These are phyloP conservation scores for Pomatostomus ruficeps DNA, from an alignment of 2,113 vertebrate species.

Conservation along the genomic window DNA sequence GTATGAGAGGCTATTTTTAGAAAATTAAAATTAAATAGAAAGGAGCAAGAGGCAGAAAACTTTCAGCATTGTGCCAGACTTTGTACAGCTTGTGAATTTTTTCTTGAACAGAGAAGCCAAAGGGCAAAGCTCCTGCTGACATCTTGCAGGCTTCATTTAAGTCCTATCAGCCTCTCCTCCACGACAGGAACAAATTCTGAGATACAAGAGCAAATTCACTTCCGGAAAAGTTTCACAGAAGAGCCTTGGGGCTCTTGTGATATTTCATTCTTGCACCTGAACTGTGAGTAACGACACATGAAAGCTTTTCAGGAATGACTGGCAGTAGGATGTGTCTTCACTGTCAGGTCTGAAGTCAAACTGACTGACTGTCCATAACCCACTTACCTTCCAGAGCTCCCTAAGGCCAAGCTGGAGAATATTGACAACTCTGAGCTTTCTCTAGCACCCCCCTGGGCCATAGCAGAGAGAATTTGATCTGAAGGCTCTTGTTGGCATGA, in stretches of 20 bases:
- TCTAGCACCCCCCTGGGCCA: not conserved
- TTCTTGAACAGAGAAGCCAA: not conserved
- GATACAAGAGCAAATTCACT: not conserved
- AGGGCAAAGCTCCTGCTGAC: not conserved
- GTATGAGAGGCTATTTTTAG: not conserved
- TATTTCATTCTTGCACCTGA: not conserved
- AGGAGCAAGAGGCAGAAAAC: not conserved
- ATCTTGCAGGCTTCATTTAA: not conserved
- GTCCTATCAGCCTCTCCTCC: not conserved
- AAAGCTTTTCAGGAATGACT: not conserved
- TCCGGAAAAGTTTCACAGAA: not conserved
- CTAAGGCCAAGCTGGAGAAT: not conserved
- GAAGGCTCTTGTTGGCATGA: not conserved
- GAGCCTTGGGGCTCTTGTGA: not conserved
- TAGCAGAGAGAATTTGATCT: not conserved
- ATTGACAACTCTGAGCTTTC: not conserved
- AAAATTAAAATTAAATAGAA: not conserved
- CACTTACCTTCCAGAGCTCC: not conserved
- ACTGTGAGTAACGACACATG: not conserved
- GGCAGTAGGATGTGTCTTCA: not conserved
- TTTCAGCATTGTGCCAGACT: not conserved
- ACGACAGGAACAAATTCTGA: conserved; percentile 16
- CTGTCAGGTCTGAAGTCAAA: not conserved
- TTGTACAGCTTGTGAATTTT: not conserved
- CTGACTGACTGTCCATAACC: not conserved